Base-by-base conservation (phyloP, 2,888 invertebrate genomes). In the Campaea margaritaria region DNA sequence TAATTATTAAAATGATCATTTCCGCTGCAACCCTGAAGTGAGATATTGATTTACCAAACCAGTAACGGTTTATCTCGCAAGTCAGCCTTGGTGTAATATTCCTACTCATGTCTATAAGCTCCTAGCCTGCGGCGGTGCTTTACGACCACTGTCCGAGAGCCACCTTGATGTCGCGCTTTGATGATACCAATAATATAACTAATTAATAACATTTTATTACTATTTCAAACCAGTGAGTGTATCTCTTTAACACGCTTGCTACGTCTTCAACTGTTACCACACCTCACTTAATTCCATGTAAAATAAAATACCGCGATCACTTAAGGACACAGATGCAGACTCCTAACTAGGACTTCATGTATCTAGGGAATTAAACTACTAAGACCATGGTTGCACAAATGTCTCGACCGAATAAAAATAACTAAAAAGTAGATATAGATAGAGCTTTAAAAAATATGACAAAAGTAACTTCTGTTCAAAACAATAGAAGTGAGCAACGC, bases 401-500 rank as follows among this genome's bases (percentile, higher is more conserved):
- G n/a, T n/a, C n/a, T n/a, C n/a, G n/a, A n/a, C n/a, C n/a, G n/a
- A n/a, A n/a, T n/a, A n/a, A n/a, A n/a, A n/a, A n/a, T n/a, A n/a
- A n/a, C n/a, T 21, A 21, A 21, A 21, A 3, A 21, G 2, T 3
- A 21, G 5, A 21, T 21, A 5, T 21, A 3, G 21, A 21, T 21
- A 21, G 21, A 21, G 21, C 21, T 21, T 5, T 21, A 21, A 3
- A 21, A 21, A 21, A 13, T 13, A 10, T 4, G 21, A 21, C 27
- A 14, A 16, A 39, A 39, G 12, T 15, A 51, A 51, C 51, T 60
- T 46, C 50, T 49, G 45, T 31, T 45, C 28, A 50, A 49, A 43
- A 31, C 34, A 54, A 55, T 47, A 47, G 54, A 53, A 39, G 31
- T 15, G 43, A 41, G 74, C 76, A 79, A 83, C 76, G 75, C 76